A percentile compares a stretch with the other conserved stretches of the same genome.
These are phyloP conservation scores for Oscheius myriophilus DNA, from an alignment of 2,888 invertebrate genomes.

Conservation along the genomic window DNA sequence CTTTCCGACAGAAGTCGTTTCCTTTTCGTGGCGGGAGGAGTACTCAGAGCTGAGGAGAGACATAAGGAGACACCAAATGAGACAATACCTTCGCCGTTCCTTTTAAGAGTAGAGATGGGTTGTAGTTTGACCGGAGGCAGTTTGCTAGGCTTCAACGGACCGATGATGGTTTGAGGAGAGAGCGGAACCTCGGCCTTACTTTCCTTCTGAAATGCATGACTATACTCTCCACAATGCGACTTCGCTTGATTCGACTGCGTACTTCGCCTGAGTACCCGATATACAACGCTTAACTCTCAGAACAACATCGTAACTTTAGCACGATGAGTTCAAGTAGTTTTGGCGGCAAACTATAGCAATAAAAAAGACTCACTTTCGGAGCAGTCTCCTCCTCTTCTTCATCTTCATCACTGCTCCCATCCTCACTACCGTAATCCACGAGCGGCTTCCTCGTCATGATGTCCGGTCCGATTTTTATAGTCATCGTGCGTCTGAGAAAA, in stretches of 20 bases:
- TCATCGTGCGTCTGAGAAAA: not conserved
- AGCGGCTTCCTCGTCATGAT: slow-evolving; percentile 10
- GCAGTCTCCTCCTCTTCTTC: slow-evolving; percentile 3
- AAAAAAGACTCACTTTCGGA: not conserved
- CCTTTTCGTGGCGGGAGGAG: slow-evolving; percentile 28
- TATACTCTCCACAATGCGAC: not conserved
- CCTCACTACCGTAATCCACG: slow-evolving; percentile 5
- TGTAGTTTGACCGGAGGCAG: not conserved
- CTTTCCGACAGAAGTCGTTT: slow-evolving; percentile 56
- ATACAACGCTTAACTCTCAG: too few species aligned
- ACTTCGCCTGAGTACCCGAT: too few species aligned
- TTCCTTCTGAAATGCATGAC: not conserved
- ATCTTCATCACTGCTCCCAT: slow-evolving; percentile 2
- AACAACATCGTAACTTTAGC: too few species aligned
- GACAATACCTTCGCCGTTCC: slow-evolving; percentile 7
- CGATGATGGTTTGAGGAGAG: slow-evolving; percentile 28
- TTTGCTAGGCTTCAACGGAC: slow-evolving; percentile 27
- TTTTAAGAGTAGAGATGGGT: slow-evolving; percentile 1
- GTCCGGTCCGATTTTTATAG: slow-evolving; percentile 17
- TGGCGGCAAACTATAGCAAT: too few species aligned
- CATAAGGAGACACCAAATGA: not conserved
- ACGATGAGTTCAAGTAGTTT: too few species aligned
- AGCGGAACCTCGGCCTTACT: too few species aligned
- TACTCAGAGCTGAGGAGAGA: slow-evolving; percentile 1
- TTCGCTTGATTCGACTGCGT: too few species aligned